Conservation (phyloP, 2,113 vertebrate species). For the Sphyrna mokarran region DNA sequence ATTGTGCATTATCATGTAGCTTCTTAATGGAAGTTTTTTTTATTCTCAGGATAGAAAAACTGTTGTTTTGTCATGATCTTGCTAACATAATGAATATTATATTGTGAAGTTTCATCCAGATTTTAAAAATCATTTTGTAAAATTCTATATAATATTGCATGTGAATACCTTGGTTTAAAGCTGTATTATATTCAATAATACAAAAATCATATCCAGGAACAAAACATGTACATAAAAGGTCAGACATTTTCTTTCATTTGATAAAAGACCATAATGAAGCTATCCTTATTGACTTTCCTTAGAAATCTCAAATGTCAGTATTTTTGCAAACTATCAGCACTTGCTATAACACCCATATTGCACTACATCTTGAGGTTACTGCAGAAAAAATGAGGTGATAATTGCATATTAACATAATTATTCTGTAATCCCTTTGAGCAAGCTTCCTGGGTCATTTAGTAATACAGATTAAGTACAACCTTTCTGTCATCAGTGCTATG, state of each 20-base stretch:
- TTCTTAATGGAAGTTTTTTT: neutral
- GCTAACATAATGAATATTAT: neutral
- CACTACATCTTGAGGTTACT: constrained; percentile 75
- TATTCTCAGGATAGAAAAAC: neutral
- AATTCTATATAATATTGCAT: neutral
- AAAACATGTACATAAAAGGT: constrained; percentile 51
- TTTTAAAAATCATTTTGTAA: neutral
- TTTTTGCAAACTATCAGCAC: constrained; percentile 80
- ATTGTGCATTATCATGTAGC: neutral
- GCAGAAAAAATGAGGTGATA: constrained; percentile 82
- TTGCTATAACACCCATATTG: constrained; percentile 72
- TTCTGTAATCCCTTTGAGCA: constrained; percentile 73
- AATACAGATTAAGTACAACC: constrained; percentile 66
- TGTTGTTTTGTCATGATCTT: neutral
- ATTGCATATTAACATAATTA: constrained; percentile 95
- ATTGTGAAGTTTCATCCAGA: neutral
- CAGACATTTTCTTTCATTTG: constrained; percentile 60
- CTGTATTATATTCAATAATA: neutral
- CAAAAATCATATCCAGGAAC: neutral
- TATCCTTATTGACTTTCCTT: constrained; percentile 58
- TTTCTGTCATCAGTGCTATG: constrained; percentile 63
- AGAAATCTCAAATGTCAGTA: constrained; percentile 69
- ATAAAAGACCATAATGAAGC: constrained; percentile 59
- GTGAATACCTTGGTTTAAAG: neutral
- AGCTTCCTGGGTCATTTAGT: constrained; percentile 72